Percentiles rank a stretch among this genome's conserved stretches.
These are phyloP conservation scores for Spodoptera litura DNA, from an alignment of 1,140 invertebrate genomes.

Conservation along the genomic window DNA sequence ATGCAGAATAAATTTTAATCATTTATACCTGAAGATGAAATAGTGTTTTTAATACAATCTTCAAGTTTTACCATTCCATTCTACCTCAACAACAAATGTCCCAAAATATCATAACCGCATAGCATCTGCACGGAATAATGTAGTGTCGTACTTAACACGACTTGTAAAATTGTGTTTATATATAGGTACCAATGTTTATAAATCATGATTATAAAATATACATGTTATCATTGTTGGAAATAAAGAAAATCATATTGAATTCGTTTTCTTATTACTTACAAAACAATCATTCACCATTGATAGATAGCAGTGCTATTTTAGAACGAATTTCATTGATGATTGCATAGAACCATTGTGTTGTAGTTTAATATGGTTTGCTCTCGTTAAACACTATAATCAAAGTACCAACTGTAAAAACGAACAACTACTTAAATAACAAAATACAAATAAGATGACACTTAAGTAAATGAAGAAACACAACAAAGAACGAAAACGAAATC, in stretches of 20 bases:
- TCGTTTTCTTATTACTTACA: slow-evolving; percentile 39
- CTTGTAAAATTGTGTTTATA: slow-evolving; percentile 37
- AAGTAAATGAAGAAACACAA: too few species aligned
- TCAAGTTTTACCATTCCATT: not conserved
- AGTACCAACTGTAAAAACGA: too few species aligned
- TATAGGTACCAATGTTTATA: slow-evolving; percentile 38
- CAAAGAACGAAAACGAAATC: too few species aligned
- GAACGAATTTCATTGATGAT: too few species aligned
- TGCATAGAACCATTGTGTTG: too few species aligned
- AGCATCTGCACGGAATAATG: slow-evolving; percentile 20
- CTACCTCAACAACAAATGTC: not conserved
- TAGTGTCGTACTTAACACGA: slow-evolving; percentile 26
- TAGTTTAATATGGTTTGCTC: too few species aligned
- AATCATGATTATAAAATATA: slow-evolving; percentile 38
- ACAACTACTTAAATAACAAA: too few species aligned
- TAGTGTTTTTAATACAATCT: not conserved
- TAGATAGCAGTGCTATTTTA: too few species aligned
- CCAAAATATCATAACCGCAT: not conserved
- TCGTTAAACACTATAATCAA: too few species aligned
- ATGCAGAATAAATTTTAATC: not conserved
- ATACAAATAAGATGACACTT: too few species aligned
- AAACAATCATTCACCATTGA: too few species aligned
- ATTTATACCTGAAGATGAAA: too few species aligned
- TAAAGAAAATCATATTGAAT: slow-evolving; percentile 38
- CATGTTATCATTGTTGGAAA: slow-evolving; percentile 51